Evolutionary conservation across 2,113 vertebrate species (phyloP).

Genomic region (Sceloporus undulatus): DNA sequence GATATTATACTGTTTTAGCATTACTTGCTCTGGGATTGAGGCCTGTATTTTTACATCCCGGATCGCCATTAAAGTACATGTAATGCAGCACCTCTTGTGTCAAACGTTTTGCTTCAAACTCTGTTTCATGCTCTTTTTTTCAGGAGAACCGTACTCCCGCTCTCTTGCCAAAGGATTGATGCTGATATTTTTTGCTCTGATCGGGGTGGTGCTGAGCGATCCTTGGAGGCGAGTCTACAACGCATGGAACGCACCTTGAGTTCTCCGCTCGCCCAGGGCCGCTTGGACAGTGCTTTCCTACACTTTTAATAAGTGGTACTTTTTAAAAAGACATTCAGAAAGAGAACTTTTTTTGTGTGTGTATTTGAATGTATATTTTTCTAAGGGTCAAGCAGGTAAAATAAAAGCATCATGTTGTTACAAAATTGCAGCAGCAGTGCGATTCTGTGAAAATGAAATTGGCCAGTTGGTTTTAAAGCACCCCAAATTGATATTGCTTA

Average conservation of each 20-base stretch:
- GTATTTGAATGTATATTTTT: constrained; percentile 36
- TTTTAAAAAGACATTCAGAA: neutral
- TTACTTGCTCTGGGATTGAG: neutral
- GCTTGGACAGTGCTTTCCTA: neutral
- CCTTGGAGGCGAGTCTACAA: constrained; percentile 83
- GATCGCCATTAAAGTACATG: neutral
- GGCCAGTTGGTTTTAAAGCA: neutral
- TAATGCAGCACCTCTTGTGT: neutral
- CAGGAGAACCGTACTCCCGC: constrained; percentile 88
- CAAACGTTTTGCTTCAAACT: neutral
- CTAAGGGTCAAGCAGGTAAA: neutral
- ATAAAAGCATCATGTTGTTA: neutral
- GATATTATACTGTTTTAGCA: neutral
- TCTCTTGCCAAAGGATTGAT: constrained; percentile 87
- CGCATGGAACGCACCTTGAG: constrained; percentile 59
- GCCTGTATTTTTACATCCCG: neutral
- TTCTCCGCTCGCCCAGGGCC: constrained; percentile 17
- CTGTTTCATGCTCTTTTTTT: neutral
- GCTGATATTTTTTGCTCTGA: constrained; percentile 80
- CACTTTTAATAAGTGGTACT: neutral
- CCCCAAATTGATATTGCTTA: too few species aligned
- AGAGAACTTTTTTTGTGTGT: neutral
- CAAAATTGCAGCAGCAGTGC: neutral
- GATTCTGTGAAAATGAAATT: neutral
- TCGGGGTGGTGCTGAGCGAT: constrained; percentile 78